A percentile compares a stretch with the other conserved stretches of the same genome.
Evolutionary conservation across 2,113 vertebrate species (phyloP).

Genomic region (Cyanoderma ruficeps): DNA sequence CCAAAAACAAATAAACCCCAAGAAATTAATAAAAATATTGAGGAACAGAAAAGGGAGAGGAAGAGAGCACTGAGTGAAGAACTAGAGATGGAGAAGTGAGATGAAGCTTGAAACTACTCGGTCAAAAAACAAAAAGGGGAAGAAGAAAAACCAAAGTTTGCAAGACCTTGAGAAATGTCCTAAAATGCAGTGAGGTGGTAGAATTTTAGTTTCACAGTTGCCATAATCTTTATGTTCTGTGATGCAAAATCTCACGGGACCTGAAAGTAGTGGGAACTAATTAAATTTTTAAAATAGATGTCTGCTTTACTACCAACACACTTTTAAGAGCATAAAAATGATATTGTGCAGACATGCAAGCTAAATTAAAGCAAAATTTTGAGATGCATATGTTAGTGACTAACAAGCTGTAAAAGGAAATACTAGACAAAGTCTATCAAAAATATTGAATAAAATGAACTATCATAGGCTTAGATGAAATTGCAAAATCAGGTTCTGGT

Average conservation of each 20-base stretch:
- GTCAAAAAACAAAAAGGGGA: not conserved
- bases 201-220: not conserved
- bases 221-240: accelerated
- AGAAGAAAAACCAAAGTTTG: not conserved
- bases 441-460: not conserved
- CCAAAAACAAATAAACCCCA: not conserved
- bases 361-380: not conserved
- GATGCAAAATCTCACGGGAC: not conserved
- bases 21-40: not conserved
- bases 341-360: not conserved
- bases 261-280: not conserved
- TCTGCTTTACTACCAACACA: not conserved
- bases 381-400: not conserved
- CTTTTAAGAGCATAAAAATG: not conserved
- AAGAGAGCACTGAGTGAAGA: not conserved
- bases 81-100: conserved; percentile 10
- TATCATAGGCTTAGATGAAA: not conserved
- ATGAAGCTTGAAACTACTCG: not conserved
- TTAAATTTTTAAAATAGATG: not conserved
- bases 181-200: not conserved
- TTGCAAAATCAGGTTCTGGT: not conserved
- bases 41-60: not conserved
- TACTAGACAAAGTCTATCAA: not conserved
- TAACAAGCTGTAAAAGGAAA: not conserved
- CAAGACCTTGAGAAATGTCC: not conserved